These are phyloP conservation scores for Drosophila sp. DNA, from an alignment of 1,140 invertebrate species.

Conservation along the genomic window DNA sequence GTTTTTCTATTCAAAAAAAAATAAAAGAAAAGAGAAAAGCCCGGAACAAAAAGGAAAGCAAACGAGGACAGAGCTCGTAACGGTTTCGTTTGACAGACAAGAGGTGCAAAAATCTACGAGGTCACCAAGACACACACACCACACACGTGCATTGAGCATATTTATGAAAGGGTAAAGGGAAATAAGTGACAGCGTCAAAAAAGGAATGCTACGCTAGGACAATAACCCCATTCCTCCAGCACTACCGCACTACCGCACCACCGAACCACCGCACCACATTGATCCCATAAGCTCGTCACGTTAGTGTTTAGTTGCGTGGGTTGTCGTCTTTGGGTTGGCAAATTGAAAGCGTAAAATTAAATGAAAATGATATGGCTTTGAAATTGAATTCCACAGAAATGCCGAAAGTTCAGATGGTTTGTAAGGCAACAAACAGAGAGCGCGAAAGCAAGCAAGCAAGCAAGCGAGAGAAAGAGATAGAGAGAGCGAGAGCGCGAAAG, in stretches of 20 bases:
- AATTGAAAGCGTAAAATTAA: conserved; percentile 81
- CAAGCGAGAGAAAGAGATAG: background rate
- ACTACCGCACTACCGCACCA: no score
- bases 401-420: conserved; percentile 57
- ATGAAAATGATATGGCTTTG: conserved; percentile 81
- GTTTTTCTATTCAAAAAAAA: background rate
- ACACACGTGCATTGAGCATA: background rate
- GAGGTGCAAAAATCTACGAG: conserved; percentile 61
- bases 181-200: background rate
- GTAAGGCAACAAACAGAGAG: no score
- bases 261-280: no score
- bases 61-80: conserved; percentile 5
- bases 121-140: conserved; percentile 37
- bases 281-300: conserved; percentile 4
- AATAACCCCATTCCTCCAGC: no score
- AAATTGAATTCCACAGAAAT: conserved; percentile 81
- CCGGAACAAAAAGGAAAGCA: background rate
- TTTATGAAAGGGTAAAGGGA: background rate
- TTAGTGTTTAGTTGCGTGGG: conserved; percentile 46
- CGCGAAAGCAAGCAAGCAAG: no score
- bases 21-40: no score
- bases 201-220: conserved; percentile 14
- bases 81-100: conserved; percentile 71
- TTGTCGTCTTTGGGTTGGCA: conserved; percentile 44
- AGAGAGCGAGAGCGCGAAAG: background rate